A percentile compares a stretch with the other conserved stretches of the same genome.
Evolutionary conservation across 2,888 invertebrate species (phyloP).

Genomic region (Neria commutata): DNA sequence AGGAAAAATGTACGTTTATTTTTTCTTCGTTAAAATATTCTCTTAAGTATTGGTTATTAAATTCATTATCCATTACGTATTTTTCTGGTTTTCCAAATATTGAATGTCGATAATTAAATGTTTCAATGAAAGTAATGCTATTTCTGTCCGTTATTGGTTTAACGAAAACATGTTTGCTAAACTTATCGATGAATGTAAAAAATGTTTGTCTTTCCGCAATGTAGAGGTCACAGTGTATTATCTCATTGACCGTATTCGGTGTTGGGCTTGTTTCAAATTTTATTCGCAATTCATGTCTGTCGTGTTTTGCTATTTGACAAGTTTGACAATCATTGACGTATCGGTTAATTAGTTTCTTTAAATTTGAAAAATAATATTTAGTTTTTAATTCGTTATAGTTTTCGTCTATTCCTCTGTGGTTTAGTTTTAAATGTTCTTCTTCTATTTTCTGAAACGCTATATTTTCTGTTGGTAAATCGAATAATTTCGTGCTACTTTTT

Average conservation of each 20-base stretch:
- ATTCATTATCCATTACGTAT: constrained; percentile 8
- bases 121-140: neutral
- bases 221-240: constrained; percentile 11
- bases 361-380: constrained; percentile 9
- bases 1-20: constrained; percentile 6
- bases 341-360: neutral
- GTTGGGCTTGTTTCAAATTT: constrained; percentile 1
- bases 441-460: neutral
- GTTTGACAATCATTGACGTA: neutral
- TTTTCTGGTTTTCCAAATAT: constrained; percentile 6
- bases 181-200: constrained; percentile 13
- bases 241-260: constrained; percentile 1
- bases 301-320: too few species aligned
- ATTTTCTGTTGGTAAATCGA: neutral
- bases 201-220: constrained; percentile 13
- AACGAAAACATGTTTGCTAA: constrained; percentile 12
- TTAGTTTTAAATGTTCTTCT: neutral
- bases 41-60: constrained; percentile 1
- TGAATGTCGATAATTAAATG: constrained; percentile 5
- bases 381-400: neutral
- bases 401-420: constrained; percentile 12
- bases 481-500: neutral
- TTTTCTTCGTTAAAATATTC: constrained; percentile 12
- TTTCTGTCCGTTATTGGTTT: neutral
- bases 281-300: neutral